Percentiles rank a stretch among this genome's conserved stretches.
phyloP scores from a whole-genome alignment of 1,140 invertebrate genomes.

The Drosophila rufa region DNA sequence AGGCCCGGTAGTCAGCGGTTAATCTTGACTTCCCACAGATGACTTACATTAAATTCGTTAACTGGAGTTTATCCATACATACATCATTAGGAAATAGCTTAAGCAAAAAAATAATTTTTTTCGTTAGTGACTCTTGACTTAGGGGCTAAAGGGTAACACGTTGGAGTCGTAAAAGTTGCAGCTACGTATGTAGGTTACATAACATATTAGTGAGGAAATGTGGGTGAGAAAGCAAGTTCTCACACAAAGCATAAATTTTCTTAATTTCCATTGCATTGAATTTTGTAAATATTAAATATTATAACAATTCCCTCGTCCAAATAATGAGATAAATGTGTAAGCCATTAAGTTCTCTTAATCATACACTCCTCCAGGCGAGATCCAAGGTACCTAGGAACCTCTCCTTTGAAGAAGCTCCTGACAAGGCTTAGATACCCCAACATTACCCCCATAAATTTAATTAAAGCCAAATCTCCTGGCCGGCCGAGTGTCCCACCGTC shows the following conservation, averaged over 20 bases:
- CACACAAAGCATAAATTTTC: too few relatives aligned
- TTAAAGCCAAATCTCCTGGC: conserved; percentile 14
- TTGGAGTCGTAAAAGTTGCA: neutral
- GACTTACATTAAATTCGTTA: conserved; percentile 30
- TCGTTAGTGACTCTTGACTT: neutral
- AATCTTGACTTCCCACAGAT: conserved; percentile 10
- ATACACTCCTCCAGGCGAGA: neutral
- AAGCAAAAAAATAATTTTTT: too few relatives aligned
- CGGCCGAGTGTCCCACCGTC: neutral
- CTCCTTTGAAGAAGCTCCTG: neutral
- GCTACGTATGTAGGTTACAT: neutral
- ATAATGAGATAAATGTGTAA: neutral
- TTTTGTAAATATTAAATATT: neutral
- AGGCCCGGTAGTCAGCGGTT: conserved; percentile 15
- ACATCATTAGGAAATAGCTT: neutral
- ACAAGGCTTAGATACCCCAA: neutral
- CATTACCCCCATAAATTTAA: conserved; percentile 27
- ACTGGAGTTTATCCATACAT: neutral
- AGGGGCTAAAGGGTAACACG: neutral
- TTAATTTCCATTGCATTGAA: too few relatives aligned
- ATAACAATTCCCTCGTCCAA: neutral
- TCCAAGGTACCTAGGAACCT: neutral
- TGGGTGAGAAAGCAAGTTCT: too few relatives aligned
- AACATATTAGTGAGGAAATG: neutral
- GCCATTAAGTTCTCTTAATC: too few relatives aligned